Conservation (phyloP, 2,113 vertebrate genomes). For the Odontesthes bonariensis region DNA sequence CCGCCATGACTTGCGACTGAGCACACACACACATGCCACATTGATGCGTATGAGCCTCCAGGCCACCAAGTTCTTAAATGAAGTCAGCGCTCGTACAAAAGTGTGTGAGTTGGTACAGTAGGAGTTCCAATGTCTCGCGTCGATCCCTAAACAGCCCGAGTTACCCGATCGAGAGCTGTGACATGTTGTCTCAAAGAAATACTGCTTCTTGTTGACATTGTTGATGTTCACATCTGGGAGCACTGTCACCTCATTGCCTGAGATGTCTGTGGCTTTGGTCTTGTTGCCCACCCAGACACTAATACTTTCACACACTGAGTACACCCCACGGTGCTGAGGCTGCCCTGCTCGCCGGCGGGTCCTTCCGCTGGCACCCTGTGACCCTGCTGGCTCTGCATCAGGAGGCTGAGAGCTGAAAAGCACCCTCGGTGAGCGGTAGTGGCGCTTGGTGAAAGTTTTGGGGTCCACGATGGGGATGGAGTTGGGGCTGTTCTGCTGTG, state of each 20-base stretch:
- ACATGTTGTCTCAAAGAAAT: slow-evolving; percentile 98
- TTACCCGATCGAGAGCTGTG: slow-evolving; percentile 79
- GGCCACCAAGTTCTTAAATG: slow-evolving; percentile 91
- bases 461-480: slow-evolving; percentile 89
- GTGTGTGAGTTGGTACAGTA: slow-evolving; percentile 98
- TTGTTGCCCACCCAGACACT: slow-evolving; percentile 96
- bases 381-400: slow-evolving; percentile 76
- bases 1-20: slow-evolving; percentile 92
- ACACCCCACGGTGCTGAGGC: slow-evolving; percentile 90
- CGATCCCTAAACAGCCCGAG: slow-evolving; percentile 93
- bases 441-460: slow-evolving; percentile 88
- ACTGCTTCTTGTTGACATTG: slow-evolving; percentile 95
- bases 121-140: slow-evolving; percentile 96
- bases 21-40: slow-evolving; percentile 96
- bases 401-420: slow-evolving; percentile 93
- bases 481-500: slow-evolving; percentile 64
- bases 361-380: slow-evolving; percentile 81
- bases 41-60: slow-evolving; percentile 97
- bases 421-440: slow-evolving; percentile 90
- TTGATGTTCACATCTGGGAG: slow-evolving; percentile 94
- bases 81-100: slow-evolving; percentile 95
- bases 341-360: slow-evolving; percentile 83
- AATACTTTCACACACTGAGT: slow-evolving; percentile 96
- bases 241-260: slow-evolving; percentile 95
- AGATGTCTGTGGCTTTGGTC: slow-evolving; percentile 95